Evolutionary conservation across 1,140 invertebrate genomes (phyloP), one percentile per base, ranked within the genome.

Genomic region (Caligus rogercresseyi): DNA sequence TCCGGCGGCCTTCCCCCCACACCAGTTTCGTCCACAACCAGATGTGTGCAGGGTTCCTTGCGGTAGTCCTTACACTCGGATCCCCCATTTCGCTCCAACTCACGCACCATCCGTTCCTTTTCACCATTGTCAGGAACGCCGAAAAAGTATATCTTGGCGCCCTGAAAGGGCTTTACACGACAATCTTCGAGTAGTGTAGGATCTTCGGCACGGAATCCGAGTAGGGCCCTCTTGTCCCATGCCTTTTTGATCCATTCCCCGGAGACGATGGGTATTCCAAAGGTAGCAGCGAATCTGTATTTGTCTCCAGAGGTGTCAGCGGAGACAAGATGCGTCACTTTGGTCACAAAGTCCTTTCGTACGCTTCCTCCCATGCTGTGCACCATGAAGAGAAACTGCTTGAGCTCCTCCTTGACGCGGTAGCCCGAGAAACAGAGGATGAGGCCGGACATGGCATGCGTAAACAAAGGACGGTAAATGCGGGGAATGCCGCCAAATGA

Each of bases 291-390:
- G 71, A 79, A 83, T 69, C 80, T 78, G 70, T 87, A 88, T 76
- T 96, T 95, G 68, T 89, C 83, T 64, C 91, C 89, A 52, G 82
- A 81, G 69, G 83, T 84, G 70, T 80, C 79, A 69, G 85, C 86
- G 56, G 90, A 87, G 67, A 97, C 87, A 51, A 98, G 77, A 78
- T 96, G 91, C 54, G 91, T 96, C 63, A 90, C 83, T 71, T 86
- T 89, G 18, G 79, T 16, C 3, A 31, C 57, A 77, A 90, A 83
- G 68, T 93, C 88, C 74, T 86, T 88, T 55, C 89, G 79, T 67
- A 95, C 85, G 69, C 86, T 91, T 16, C 90, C 91, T 66, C 89
- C 89, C 90, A 96, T 94, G 71, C 85, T 82, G 76, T 94, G 90
- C 66, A 94, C 85, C 70, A 88, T 78, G 68, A 83, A 83, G 66